Conservation (phyloP, 2,888 invertebrate genomes). For the Scaptomyza polygonia region DNA sequence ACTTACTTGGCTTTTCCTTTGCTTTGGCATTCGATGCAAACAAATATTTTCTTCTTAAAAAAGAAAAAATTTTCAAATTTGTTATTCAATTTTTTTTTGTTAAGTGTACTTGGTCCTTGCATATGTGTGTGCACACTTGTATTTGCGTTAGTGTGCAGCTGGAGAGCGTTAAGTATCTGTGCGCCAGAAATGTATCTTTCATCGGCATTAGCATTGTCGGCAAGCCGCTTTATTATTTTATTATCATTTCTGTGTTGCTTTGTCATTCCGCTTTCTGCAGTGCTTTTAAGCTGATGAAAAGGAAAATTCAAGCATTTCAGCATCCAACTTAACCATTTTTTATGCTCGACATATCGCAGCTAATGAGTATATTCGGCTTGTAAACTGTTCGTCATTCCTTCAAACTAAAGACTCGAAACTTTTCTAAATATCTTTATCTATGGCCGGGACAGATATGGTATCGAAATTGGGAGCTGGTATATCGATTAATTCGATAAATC, state of each 20-base stretch:
- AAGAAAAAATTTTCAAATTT: too few relatives aligned
- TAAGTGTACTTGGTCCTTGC: not conserved
- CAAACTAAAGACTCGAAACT: too few relatives aligned
- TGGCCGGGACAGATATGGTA: too few relatives aligned
- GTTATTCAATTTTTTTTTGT: not conserved
- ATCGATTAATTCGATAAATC: too few relatives aligned
- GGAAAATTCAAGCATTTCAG: slow-evolving; percentile 56
- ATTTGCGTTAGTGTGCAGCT: not conserved
- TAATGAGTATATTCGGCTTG: too few relatives aligned
- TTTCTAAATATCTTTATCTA: too few relatives aligned
- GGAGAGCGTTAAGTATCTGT: slow-evolving; percentile 35
- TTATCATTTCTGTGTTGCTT: slow-evolving; percentile 29
- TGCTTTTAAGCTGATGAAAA: slow-evolving; percentile 73
- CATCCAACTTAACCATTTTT: slow-evolving; percentile 28
- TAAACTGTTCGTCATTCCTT: too few relatives aligned
- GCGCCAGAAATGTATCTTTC: slow-evolving; percentile 59
- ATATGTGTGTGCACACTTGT: not conserved
- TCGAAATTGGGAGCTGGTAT: too few relatives aligned
- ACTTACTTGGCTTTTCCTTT: too few relatives aligned
- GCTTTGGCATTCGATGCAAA: too few relatives aligned
- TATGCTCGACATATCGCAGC: too few relatives aligned
- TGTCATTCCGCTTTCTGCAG: slow-evolving; percentile 27
- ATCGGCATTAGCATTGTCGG: slow-evolving; percentile 36
- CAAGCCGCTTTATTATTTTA: slow-evolving; percentile 64
- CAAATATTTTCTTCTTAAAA: too few relatives aligned